Percentiles rank a stretch among this genome's conserved stretches.
phyloP scores from a whole-genome alignment of 30 jellyfish, hydroid and myxozoan species.

The Chrysaora quinquecirrha region DNA sequence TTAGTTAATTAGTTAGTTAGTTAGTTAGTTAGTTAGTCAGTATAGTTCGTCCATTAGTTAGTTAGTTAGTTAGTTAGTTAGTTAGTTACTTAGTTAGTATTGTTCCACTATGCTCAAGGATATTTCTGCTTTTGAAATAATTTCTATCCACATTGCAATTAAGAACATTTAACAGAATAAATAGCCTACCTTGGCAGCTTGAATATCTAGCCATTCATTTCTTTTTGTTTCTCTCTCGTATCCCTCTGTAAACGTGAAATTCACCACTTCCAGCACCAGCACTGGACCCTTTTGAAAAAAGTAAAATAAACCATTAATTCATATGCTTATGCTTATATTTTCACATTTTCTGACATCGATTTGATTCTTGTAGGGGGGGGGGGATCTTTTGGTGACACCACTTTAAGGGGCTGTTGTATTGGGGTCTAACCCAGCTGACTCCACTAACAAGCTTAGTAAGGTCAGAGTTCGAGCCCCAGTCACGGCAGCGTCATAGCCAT shows the following conservation, averaged over 20 bases:
- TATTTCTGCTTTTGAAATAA: no score
- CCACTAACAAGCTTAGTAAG: background rate
- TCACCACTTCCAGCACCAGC: slow-evolving; percentile 99
- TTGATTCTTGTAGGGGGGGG: background rate
- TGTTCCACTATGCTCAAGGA: no score
- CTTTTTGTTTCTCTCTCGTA: slow-evolving; percentile 91
- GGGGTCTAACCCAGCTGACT: background rate
- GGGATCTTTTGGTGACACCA: background rate
- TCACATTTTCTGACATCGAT: background rate
- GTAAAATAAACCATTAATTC: background rate
- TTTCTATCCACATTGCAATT: no score
- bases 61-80: no score
- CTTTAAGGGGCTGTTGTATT: background rate
- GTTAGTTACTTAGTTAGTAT: no score
- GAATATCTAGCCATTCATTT: slow-evolving; percentile 75
- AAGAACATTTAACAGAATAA: no score
- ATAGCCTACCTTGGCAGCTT: slow-evolving; percentile 49
- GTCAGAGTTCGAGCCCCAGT: no score
- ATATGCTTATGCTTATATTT: background rate
- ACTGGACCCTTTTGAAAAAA: slow-evolving; percentile 85
- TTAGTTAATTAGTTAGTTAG: no score
- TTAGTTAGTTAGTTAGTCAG: no score
- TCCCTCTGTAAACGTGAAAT: slow-evolving; percentile 95
- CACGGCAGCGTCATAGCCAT: no score
- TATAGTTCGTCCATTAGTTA: no score